Evolutionary conservation across 2,797 vertebrate genomes (phyloP).

Genomic region (Vireo griseus): DNA sequence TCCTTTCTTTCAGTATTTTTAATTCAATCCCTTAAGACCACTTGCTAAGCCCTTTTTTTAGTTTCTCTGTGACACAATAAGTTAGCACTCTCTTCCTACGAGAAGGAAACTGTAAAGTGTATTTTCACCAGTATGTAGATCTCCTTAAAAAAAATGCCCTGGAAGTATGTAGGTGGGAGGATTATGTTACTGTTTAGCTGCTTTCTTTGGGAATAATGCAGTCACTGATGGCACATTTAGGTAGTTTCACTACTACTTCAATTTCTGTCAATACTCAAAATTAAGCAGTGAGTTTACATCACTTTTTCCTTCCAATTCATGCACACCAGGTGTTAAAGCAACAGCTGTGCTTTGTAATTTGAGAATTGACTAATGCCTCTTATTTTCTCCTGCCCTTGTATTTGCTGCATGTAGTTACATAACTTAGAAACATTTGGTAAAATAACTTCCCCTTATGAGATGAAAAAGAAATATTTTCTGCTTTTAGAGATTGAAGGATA

Average conservation of each 20-base stretch:
- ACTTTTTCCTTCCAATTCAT: neutral
- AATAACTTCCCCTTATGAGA: neutral
- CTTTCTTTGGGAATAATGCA: neutral
- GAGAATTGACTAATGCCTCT: neutral
- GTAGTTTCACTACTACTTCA: neutral
- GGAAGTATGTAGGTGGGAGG: neutral
- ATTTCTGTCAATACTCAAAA: neutral
- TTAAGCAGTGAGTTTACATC: neutral
- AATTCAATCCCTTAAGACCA: neutral
- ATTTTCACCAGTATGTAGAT: neutral
- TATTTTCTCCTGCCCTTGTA: neutral
- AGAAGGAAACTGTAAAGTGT: neutral
- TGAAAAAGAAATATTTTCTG: neutral
- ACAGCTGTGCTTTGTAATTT: neutral
- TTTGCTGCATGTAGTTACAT: neutral
- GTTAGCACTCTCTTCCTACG: neutral
- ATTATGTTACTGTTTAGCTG: neutral
- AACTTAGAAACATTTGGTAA: neutral
- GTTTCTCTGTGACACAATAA: neutral
- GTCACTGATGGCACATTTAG: neutral
- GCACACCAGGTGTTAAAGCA: neutral
- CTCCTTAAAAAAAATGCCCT: neutral
- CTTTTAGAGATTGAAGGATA: neutral
- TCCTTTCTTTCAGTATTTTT: neutral
- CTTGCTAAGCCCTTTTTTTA: neutral